Base-by-base conservation (phyloP, 2,888 invertebrate species). In the Plagodis dolabraria region DNA sequence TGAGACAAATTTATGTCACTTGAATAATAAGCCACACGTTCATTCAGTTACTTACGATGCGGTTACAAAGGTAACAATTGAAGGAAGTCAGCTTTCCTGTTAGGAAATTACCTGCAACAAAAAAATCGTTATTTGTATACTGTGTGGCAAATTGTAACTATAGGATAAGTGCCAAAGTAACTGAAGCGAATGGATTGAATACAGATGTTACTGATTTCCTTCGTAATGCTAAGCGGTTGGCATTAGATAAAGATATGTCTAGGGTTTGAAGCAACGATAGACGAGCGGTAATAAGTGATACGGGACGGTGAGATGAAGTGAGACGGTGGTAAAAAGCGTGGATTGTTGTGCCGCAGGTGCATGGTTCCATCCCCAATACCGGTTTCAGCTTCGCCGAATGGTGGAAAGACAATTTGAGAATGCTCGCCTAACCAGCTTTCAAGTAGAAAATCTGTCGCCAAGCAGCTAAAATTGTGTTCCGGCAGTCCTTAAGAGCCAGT, bases 41-140 rank as follows among this genome's bases (percentile, higher is more conserved):
- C 63, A 66, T 79, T 74, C 65, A 73, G 65, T 63, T 57, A 62
- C 69, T 67, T 65, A 73, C 69, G 68, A 72, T 76, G 76, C 71
- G 75, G 77, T 80, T 80, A 80, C 78, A 78, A 78, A 69, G 69
- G 63, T 65, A 64, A 72, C 72, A 74, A 76, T 77, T 73, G 71
- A 67, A 76, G 82, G 81, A 83, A 83, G 79, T 79, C 72, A 76
- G 74, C 73, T 76, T 77, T 77, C 79, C 77, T 78, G 77, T 72
- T 72, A 72, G 68, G 73, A 74, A 80, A 79, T 86, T 88, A 88
- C 88, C 88, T 89, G 84, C 63, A 87, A 89, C 81, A 86, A 82
- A 80, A 75, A 78, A 69, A 68, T 67, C 64, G 75, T 71, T 74
- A 75, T 73, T 73, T 72, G 73, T 69, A 71, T 72, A 70, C 69